Evolutionary conservation across 2,888 invertebrate species (phyloP).

Genomic region (Drosophila ezoana): DNA sequence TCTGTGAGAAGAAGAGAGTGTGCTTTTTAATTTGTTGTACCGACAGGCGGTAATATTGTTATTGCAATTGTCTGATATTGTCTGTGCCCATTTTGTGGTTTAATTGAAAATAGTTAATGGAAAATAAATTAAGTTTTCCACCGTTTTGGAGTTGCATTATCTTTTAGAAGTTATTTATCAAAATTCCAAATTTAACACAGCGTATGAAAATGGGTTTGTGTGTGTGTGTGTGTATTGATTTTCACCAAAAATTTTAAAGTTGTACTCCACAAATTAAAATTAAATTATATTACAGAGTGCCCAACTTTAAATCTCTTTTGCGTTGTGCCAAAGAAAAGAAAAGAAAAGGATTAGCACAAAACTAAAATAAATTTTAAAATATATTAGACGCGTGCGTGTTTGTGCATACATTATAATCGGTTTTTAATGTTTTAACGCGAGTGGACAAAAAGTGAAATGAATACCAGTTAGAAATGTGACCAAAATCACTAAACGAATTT

Average conservation of each 20-base stretch:
- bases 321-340: slow-evolving; percentile 41
- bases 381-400: slow-evolving; percentile 34
- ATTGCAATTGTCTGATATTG: slow-evolving; percentile 46
- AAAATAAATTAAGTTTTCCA: slow-evolving; percentile 30
- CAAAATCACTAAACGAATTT: slow-evolving; percentile 55
- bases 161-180: background rate
- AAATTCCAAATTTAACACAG: background rate
- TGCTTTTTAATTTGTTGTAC: slow-evolving; percentile 54
- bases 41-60: slow-evolving; percentile 37
- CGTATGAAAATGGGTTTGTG: slow-evolving; percentile 15
- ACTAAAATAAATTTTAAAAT: slow-evolving; percentile 15
- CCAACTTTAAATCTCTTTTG: slow-evolving; percentile 42
- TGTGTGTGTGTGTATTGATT: slow-evolving; percentile 2
- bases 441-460: slow-evolving; percentile 49
- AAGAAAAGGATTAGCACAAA: slow-evolving; percentile 21
- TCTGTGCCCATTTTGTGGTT: slow-evolving; percentile 45
- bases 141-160: slow-evolving; percentile 20
- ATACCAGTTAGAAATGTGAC: slow-evolving; percentile 73
- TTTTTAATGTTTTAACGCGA: slow-evolving; percentile 41
- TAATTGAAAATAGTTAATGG: slow-evolving; percentile 24
- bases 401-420: slow-evolving; percentile 39
- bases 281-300: slow-evolving; percentile 45
- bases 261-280: background rate
- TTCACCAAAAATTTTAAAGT: background rate
- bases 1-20: slow-evolving; percentile 36